These are phyloP conservation scores for Dysidea cf. avara DNA, from an alignment of 37 sponge, comb jelly and placozoan species.

Conservation along the genomic window DNA sequence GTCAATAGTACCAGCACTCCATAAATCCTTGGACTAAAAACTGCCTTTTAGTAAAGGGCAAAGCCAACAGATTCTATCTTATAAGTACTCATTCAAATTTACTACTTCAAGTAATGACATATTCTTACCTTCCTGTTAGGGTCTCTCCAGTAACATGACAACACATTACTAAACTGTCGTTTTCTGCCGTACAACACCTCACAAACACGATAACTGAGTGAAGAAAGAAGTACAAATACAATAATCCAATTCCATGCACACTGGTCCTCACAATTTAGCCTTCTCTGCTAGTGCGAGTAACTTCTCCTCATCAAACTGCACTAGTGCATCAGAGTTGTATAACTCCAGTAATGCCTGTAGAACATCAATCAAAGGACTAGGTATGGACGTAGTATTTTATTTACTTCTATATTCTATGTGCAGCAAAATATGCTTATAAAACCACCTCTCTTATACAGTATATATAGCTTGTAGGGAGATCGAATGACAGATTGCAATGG, in stretches of 20 bases:
- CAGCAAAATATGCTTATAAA: too few relatives aligned
- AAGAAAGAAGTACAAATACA: background rate
- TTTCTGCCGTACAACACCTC: conserved; percentile 74
- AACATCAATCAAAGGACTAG: background rate
- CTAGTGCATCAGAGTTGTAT: conserved; percentile 66
- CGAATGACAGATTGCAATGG: too few relatives aligned
- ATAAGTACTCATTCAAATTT: too few relatives aligned
- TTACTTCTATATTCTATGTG: too few relatives aligned
- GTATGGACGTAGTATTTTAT: too few relatives aligned
- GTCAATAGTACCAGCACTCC: too few relatives aligned
- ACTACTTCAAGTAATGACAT: too few relatives aligned
- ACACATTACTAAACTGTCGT: conserved; percentile 70
- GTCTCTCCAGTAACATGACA: conserved; percentile 80
- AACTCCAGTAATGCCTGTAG: conserved; percentile 73
- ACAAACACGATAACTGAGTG: conserved; percentile 67
- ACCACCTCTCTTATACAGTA: too few relatives aligned
- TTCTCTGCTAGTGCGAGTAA: conserved; percentile 68
- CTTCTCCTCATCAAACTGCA: conserved; percentile 74
- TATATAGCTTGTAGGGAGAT: too few relatives aligned
- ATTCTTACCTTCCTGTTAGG: conserved; percentile 61
- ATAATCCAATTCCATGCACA: background rate
- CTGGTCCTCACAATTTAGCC: conserved; percentile 68
- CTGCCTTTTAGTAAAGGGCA: too few relatives aligned
- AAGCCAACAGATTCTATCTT: too few relatives aligned
- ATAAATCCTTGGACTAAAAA: too few relatives aligned